Percentiles rank a stretch among this genome's conserved stretches.
Conservation (phyloP, 1,140 invertebrate genomes). For the Drosophila miranda region DNA sequence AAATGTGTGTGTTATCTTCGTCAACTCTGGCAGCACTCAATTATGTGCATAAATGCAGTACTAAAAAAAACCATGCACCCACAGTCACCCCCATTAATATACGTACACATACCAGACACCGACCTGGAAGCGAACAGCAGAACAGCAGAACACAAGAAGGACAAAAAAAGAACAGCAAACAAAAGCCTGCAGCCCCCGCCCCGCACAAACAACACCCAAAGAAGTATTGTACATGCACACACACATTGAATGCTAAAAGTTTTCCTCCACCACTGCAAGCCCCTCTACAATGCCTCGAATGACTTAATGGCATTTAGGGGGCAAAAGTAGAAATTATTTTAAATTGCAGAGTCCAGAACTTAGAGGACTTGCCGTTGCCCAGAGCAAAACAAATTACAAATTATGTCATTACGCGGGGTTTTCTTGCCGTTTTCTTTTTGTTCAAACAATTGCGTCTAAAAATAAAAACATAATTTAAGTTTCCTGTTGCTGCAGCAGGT, state of each 20-base stretch:
- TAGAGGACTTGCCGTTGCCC: slow-evolving; percentile 25
- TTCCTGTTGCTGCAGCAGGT: slow-evolving; percentile 32
- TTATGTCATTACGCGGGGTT: slow-evolving; percentile 53
- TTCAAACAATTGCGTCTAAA: slow-evolving; percentile 25
- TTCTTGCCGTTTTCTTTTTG: slow-evolving; percentile 15
- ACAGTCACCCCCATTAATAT: not conserved
- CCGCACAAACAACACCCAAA: no score
- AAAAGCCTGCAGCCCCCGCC: slow-evolving; percentile 21
- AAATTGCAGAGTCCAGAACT: slow-evolving; percentile 62
- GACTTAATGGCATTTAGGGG: slow-evolving; percentile 76
- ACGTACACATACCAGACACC: no score
- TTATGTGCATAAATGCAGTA: slow-evolving; percentile 73
- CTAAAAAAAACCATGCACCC: slow-evolving; percentile 20
- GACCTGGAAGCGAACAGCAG: not conserved
- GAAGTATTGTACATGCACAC: slow-evolving; percentile 12
- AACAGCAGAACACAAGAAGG: slow-evolving; percentile 1
- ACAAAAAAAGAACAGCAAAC: slow-evolving; percentile 40
- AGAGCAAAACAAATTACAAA: slow-evolving; percentile 62
- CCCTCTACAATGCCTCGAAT: slow-evolving; percentile 22
- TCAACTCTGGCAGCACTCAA: slow-evolving; percentile 41
- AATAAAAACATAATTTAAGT: slow-evolving; percentile 55
- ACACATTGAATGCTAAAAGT: slow-evolving; percentile 36
- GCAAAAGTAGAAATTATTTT: slow-evolving; percentile 69
- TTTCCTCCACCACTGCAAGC: slow-evolving; percentile 28
- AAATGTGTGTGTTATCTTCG: slow-evolving; percentile 3